A percentile compares a stretch with the other conserved stretches of the same genome.
Evolutionary conservation across 2,888 invertebrate species (phyloP).

Genomic region (Andricus curvator): DNA sequence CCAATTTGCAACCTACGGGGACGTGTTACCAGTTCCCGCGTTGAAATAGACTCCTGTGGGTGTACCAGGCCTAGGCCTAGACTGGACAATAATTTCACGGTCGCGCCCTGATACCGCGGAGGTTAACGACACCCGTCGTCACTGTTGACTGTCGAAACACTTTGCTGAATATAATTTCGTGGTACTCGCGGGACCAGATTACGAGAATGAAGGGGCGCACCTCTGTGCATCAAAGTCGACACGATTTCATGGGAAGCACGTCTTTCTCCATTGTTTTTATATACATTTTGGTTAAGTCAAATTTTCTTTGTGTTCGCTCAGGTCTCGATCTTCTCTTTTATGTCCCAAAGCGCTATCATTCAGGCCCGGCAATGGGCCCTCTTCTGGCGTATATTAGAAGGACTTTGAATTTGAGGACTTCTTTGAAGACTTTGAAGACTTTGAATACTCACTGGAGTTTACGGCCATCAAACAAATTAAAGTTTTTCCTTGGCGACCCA

Average conservation of each 20-base stretch:
- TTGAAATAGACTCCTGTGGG: constrained; percentile 59
- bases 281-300: neutral
- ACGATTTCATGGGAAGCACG: neutral
- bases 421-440: too few relatives aligned
- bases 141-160: constrained; percentile 72
- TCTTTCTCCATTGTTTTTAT: neutral
- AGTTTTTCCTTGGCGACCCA: too few relatives aligned
- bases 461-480: too few relatives aligned
- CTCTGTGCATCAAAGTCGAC: constrained; percentile 40
- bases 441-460: too few relatives aligned
- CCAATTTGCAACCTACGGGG: constrained; percentile 70
- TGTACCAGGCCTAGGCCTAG: constrained; percentile 62
- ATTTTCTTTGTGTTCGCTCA: too few relatives aligned
- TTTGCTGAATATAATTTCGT: constrained; percentile 71
- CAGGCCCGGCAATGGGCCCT: too few relatives aligned
- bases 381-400: too few relatives aligned
- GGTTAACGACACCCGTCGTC: constrained; percentile 72
- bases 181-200: constrained; percentile 59
- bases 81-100: constrained; percentile 70
- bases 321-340: too few relatives aligned
- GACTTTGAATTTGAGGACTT: too few relatives aligned
- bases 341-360: too few relatives aligned
- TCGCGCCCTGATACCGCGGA: constrained; percentile 59
- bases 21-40: constrained; percentile 29
- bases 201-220: constrained; percentile 52